Evolutionary conservation across 35 echinoderm and acorn worm genomes (phyloP).

Genomic region (Stichopus chloronotus): DNA sequence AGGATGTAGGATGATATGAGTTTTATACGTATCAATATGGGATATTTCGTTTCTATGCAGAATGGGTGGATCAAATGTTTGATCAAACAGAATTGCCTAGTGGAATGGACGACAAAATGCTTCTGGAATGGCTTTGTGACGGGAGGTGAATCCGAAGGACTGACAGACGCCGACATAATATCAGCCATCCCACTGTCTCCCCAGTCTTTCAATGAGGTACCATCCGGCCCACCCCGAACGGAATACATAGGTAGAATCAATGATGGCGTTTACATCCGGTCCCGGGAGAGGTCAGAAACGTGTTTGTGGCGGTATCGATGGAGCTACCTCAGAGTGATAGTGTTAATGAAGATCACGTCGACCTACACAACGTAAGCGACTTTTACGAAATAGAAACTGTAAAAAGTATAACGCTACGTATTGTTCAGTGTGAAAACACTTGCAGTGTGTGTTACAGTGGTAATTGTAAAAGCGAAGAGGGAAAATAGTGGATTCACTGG

Average conservation of each 20-base stretch:
- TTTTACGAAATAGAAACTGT: slow-evolving; percentile 37
- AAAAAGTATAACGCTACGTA: slow-evolving; percentile 63
- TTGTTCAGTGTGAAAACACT: slow-evolving; percentile 21
- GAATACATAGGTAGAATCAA: background rate
- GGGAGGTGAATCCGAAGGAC: background rate
- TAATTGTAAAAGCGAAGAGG: too few species aligned
- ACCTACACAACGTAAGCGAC: slow-evolving; percentile 23
- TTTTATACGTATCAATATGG: too few species aligned
- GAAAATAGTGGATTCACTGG: slow-evolving; percentile 17
- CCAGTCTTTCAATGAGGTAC: background rate
- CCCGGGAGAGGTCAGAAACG: background rate
- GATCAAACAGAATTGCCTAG: background rate
- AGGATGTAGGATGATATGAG: too few species aligned
- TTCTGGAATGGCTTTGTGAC: background rate
- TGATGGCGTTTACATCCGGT: background rate
- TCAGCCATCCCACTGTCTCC: background rate
- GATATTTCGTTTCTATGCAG: background rate
- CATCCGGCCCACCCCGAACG: background rate
- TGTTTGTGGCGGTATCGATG: background rate
- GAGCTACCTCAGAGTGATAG: background rate
- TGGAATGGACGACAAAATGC: background rate
- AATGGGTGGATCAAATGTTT: background rate
- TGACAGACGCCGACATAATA: too few species aligned
- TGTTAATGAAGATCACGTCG: background rate
- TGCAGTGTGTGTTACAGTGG: slow-evolving; percentile 46